Percentiles rank a stretch among this genome's conserved stretches.
Conservation (phyloP, 2,888 invertebrate genomes). For the Nudaria mundana region DNA sequence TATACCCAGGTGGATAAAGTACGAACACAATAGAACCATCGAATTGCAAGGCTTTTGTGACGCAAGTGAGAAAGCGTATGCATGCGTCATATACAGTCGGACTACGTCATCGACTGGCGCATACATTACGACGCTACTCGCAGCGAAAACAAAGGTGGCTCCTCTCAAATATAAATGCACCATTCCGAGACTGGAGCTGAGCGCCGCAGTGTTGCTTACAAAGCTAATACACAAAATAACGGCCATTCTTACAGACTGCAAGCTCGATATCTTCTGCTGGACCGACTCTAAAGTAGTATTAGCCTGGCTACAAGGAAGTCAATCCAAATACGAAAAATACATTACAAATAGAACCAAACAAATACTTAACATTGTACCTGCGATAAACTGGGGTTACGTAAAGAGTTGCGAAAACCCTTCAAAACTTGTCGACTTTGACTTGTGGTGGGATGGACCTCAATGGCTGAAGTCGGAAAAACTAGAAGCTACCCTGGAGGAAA, state of each 20-base stretch:
- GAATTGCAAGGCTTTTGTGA: conserved; percentile 23
- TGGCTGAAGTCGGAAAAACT: too few relatives aligned
- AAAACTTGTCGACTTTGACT: conserved; percentile 17
- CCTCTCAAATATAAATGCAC: conserved; percentile 14
- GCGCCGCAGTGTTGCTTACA: conserved; percentile 17
- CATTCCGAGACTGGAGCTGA: conserved; percentile 19
- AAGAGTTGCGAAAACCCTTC: background rate
- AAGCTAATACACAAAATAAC: too few relatives aligned
- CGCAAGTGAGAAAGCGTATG: conserved; percentile 22
- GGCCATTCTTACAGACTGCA: too few relatives aligned
- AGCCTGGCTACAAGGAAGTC: conserved; percentile 3
- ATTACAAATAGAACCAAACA: conserved; percentile 3
- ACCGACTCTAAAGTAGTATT: conserved; percentile 6
- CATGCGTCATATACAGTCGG: conserved; percentile 13
- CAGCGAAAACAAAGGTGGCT: conserved; percentile 20
- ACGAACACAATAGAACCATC: conserved; percentile 3
- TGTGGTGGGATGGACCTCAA: too few relatives aligned
- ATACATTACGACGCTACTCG: conserved; percentile 6
- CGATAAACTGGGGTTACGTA: background rate
- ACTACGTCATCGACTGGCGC: background rate
- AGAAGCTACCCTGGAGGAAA: too few relatives aligned
- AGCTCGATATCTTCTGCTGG: conserved; percentile 15
- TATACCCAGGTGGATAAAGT: too few relatives aligned
- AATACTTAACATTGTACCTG: background rate
- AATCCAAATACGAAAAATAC: conserved; percentile 4